Conservation (phyloP, 2,888 invertebrate species). For the Plagodis pulveraria region DNA sequence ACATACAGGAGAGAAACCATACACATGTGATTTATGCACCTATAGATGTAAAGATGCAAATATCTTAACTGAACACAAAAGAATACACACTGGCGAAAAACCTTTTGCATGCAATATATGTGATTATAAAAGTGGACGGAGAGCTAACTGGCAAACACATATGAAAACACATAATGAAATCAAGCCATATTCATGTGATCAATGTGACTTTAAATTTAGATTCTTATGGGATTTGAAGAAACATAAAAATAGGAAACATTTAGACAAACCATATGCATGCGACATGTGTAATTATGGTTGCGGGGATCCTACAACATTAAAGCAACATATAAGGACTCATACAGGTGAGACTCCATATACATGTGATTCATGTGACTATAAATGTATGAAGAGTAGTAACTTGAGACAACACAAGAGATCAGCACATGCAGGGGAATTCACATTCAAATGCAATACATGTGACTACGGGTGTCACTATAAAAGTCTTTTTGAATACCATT, state of each 20-base stretch:
- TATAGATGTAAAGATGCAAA: not conserved
- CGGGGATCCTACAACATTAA: not conserved
- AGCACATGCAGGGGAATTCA: not conserved
- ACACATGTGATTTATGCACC: not conserved
- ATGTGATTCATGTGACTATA: not conserved
- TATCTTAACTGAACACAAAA: not conserved
- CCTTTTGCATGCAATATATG: constrained; percentile 1
- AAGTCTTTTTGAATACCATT: not conserved
- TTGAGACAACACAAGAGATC: not conserved
- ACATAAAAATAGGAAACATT: not conserved
- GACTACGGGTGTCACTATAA: not conserved
- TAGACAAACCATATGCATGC: not conserved
- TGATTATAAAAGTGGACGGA: not conserved
- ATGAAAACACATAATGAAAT: not conserved
- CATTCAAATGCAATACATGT: not conserved
- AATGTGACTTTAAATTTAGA: constrained; percentile 1
- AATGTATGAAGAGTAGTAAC: not conserved
- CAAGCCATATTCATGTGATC: not conserved
- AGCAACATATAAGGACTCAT: not conserved
- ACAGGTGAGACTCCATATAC: not conserved
- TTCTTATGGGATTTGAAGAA: not conserved
- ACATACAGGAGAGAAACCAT: not conserved
- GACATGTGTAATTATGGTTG: not conserved
- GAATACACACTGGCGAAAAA: constrained; percentile 1
- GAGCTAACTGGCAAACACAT: not conserved